Base-by-base conservation (phyloP, 2,797 vertebrate species). In the Cossypha caffra region DNA sequence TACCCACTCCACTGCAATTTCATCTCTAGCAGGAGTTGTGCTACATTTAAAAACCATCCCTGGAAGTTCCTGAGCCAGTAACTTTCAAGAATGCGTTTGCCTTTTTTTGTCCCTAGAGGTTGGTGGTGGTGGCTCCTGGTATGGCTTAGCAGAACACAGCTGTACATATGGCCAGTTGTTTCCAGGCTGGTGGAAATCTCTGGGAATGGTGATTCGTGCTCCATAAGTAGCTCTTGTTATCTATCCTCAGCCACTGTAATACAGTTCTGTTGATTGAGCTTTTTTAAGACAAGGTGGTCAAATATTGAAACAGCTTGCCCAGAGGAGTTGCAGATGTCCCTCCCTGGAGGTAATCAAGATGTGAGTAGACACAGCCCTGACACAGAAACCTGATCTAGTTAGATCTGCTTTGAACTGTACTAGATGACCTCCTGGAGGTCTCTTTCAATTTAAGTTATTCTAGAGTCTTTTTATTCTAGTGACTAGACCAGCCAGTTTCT, bases 261-360 rank as follows among this genome's bases (percentile, higher is more conserved):
- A 48, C 18, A n/a, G 52, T n/a, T 66, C 28, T 52, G 13, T 11
- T 57, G 31, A n/a, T 7, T 0, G 0, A 23, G 5, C 3, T 29
- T 23, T 28, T 78, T 63, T n/a, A 61, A 18, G 7, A 74, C 13
- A 45, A 87, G 20, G 11, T 68, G 15, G 14, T 43, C 42, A 72
- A 78, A 89, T 57, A 78, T 2, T 23, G 11, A 48, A 93, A 68
- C 1, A 15, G n/a, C 4, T 69, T 73, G 40, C 20, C 55, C 59
- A 73, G 3, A 79, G 19, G 20, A 45, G 28, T 2, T 79, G n/a
- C 24, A 82, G 47, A 66, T 58, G 52, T 72, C 14, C 11, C 21
- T 62, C 21, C 38, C 13, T 62, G 38, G 35, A 76, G 14, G 10
- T 15, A 71, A 13, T 37, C 21, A 54, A 68, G 40, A 79, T n/a